These are phyloP conservation scores for Phyllostomus discolor DNA, from an alignment of 2,113 vertebrate species.

Conservation along the genomic window DNA sequence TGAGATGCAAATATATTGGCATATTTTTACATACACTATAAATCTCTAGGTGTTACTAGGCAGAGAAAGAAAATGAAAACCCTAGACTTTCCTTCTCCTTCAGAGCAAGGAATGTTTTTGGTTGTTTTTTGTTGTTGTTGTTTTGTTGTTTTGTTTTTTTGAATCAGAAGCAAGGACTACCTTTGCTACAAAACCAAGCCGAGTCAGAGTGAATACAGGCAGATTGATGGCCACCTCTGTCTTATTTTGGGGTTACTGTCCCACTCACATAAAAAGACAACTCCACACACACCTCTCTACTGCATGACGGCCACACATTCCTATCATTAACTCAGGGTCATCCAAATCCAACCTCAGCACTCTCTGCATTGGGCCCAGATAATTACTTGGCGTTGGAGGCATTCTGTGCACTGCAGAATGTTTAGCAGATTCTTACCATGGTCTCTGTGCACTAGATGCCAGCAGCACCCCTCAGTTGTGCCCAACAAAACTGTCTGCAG, in stretches of 20 bases:
- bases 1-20: conserved; percentile 23
- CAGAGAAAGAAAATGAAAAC: conserved; percentile 31
- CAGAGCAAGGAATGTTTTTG: background rate
- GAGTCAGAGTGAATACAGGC: background rate
- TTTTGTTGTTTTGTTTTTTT: background rate
- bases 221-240: background rate
- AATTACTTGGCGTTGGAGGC: background rate
- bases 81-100: background rate
- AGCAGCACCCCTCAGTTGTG: background rate
- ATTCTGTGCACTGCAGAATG: background rate
- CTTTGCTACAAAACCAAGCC: background rate
- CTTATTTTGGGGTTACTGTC: background rate
- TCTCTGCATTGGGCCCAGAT: background rate
- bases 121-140: too few relatives aligned
- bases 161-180: background rate
- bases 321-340: background rate
- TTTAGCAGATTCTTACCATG: background rate
- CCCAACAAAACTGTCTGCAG: background rate
- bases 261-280: background rate
- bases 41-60: background rate
- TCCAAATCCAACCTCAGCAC: background rate
- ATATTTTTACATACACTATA: conserved; percentile 7
- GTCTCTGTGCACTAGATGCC: background rate
- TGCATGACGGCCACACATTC: background rate
- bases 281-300: background rate